Evolutionary conservation across 1,140 invertebrate genomes (phyloP).

Genomic region (Thaumatotibia leucotreta): DNA sequence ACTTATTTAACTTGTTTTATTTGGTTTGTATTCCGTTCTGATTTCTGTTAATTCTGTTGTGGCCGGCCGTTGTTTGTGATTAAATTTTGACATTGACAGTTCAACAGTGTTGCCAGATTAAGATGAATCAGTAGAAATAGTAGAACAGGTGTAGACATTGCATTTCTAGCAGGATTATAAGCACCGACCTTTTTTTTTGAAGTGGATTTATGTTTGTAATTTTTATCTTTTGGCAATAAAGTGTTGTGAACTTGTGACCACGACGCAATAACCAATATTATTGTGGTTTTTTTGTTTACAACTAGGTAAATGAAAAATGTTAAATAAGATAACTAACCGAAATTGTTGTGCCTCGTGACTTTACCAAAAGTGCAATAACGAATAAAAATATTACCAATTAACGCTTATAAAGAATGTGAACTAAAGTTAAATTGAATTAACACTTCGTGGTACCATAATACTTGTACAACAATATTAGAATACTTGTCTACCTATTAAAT

Average conservation of each 20-base stretch:
- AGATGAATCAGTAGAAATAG: background rate
- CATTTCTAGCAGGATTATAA: background rate
- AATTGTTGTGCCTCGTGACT: slow-evolving; percentile 8
- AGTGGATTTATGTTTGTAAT: background rate
- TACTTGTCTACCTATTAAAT: background rate
- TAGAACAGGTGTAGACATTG: background rate
- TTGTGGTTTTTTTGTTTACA: background rate
- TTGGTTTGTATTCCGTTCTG: too few species aligned
- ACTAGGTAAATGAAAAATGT: background rate
- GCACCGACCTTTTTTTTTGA: background rate
- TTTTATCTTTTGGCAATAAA: slow-evolving; percentile 1
- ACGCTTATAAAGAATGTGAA: background rate
- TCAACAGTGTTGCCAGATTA: background rate
- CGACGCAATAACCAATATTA: background rate
- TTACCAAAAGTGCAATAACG: slow-evolving; percentile 5
- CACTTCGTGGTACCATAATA: background rate
- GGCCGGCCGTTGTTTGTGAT: too few species aligned
- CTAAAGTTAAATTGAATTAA: background rate
- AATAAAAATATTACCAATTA: background rate
- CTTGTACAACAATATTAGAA: background rate
- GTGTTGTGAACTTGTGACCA: background rate
- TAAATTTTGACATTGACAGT: background rate
- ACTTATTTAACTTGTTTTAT: too few species aligned
- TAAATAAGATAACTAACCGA: background rate
- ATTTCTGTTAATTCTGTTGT: too few species aligned